phyloP scores from a whole-genome alignment of 92 coral and sea anemone genomes.

The Porites rus region DNA sequence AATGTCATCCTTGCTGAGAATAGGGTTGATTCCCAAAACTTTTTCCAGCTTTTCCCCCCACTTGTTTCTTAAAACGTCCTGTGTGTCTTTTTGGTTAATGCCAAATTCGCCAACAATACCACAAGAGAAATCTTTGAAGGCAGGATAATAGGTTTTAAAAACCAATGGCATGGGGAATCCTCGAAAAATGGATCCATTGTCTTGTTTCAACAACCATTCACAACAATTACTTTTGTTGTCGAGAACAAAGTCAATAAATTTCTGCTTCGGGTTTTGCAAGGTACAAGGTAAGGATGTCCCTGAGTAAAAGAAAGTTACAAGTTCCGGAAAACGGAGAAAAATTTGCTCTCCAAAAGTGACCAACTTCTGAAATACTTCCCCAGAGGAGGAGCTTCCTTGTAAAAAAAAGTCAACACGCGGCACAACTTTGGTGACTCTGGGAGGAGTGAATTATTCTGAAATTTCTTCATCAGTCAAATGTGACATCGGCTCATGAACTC shows the following conservation, averaged over 20 bases:
- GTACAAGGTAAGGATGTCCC: background rate
- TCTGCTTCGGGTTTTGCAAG: background rate
- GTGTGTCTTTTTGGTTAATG: constrained; percentile 33
- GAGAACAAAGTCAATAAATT: background rate
- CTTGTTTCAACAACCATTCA: constrained; percentile 19
- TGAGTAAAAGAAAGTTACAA: background rate
- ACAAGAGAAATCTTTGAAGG: constrained; percentile 32
- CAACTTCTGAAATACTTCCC: background rate
- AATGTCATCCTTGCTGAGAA: constrained; percentile 34
- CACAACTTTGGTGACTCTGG: background rate
- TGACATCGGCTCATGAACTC: background rate
- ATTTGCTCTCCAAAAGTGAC: background rate
- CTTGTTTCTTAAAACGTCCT: constrained; percentile 32
- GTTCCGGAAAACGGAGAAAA: background rate
- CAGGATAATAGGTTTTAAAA: constrained; percentile 11
- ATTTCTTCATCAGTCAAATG: background rate
- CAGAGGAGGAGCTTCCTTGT: background rate
- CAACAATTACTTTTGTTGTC: background rate
- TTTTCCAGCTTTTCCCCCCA: constrained; percentile 46
- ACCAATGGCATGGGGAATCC: constrained; percentile 15
- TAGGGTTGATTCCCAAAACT: constrained; percentile 50
- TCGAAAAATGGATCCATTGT: constrained; percentile 19
- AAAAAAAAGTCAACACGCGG: background rate
- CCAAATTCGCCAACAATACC: constrained; percentile 37
- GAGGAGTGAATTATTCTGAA: background rate